These are phyloP conservation scores for Phyllotis vaccarum DNA, from an alignment of 2,797 vertebrate genomes.

Conservation along the genomic window DNA sequence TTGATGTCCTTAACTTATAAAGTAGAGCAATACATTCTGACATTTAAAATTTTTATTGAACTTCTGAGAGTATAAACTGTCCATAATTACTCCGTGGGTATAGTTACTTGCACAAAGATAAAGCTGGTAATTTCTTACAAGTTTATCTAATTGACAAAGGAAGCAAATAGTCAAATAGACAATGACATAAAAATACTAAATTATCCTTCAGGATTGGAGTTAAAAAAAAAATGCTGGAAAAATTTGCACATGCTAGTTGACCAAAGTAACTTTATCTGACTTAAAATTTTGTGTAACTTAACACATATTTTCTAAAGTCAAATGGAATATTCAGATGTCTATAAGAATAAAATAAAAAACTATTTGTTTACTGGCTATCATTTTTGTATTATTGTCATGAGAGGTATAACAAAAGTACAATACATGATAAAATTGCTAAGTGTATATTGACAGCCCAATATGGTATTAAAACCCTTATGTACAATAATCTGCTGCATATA, in stretches of 20 bases:
- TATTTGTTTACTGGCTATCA: background rate
- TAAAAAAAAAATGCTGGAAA: background rate
- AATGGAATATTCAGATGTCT: constrained; percentile 12
- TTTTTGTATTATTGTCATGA: background rate
- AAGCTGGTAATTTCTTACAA: background rate
- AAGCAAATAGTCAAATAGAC: background rate
- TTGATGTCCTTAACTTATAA: background rate
- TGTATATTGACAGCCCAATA: background rate
- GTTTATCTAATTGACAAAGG: background rate
- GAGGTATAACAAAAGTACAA: background rate
- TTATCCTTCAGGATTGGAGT: background rate
- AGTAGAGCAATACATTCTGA: background rate
- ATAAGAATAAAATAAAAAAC: background rate
- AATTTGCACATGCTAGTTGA: background rate
- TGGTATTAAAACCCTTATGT: background rate
- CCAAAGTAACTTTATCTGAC: constrained; percentile 7
- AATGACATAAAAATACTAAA: constrained; percentile 11
- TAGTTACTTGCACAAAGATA: background rate
- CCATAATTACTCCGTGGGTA: background rate
- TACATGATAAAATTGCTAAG: background rate
- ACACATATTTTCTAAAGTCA: constrained; percentile 9
- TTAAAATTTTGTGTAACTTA: constrained; percentile 1
- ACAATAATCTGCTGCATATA: background rate
- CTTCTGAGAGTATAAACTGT: background rate
- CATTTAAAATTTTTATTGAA: background rate